These are phyloP conservation scores for Trachelus troglodyta DNA, from an alignment of 2,888 invertebrate species.

Conservation along the genomic window DNA sequence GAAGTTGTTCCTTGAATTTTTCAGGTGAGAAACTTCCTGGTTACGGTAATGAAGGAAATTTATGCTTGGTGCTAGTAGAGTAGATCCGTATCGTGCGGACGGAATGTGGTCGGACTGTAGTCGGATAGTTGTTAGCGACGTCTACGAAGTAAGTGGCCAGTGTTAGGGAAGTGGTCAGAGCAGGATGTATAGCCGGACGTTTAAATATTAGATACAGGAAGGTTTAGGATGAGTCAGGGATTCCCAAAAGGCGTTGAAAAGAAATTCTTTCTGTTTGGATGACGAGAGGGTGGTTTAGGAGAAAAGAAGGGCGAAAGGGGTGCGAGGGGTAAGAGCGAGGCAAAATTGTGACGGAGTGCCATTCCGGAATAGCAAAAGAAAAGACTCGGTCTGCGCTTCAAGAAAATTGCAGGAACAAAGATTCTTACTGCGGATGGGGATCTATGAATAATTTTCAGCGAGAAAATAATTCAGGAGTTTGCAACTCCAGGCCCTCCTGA, in stretches of 20 bases:
- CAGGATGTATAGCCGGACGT: background rate
- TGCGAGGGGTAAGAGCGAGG: background rate
- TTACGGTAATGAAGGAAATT: background rate
- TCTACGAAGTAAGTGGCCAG: background rate
- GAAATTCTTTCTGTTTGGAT: background rate
- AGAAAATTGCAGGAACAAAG: background rate
- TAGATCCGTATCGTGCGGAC: background rate
- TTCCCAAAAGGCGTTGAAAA: background rate
- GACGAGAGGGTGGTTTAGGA: background rate
- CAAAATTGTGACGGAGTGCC: background rate
- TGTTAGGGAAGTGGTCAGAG: background rate
- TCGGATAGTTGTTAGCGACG: background rate
- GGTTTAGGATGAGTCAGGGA: background rate
- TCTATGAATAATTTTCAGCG: constrained; percentile 48
- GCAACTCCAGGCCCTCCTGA: constrained; percentile 35
- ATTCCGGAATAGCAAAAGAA: background rate
- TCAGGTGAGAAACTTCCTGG: background rate
- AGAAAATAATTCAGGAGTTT: constrained; percentile 50
- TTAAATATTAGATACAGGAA: constrained; percentile 2
- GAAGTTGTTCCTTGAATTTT: background rate
- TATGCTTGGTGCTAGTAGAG: background rate
- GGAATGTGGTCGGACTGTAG: background rate
- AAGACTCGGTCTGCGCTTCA: background rate
- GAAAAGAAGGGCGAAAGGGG: background rate
- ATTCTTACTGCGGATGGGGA: constrained; percentile 8